Evolutionary conservation across 1,140 invertebrate genomes (phyloP).

Genomic region (Heliconius hewitsoni): DNA sequence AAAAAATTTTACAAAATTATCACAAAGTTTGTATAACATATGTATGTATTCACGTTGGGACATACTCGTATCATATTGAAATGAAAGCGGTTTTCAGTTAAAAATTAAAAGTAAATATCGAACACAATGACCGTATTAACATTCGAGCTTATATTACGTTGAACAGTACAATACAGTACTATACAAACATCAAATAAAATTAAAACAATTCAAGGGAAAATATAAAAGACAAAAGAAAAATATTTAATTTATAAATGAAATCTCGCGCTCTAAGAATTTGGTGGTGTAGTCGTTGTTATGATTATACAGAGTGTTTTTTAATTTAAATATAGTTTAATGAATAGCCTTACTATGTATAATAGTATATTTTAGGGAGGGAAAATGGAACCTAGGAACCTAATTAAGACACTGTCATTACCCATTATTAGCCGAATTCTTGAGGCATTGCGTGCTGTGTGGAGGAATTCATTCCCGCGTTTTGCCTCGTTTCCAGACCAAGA

Average conservation of each 20-base stretch:
- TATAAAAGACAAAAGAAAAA: neutral
- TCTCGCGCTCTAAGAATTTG: neutral
- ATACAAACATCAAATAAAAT: constrained; percentile 3
- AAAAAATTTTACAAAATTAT: neutral
- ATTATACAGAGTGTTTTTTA: neutral
- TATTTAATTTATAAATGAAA: neutral
- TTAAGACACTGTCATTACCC: too few species aligned
- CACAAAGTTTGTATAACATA: neutral
- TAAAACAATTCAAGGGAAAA: constrained; percentile 1
- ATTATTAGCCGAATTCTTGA: too few species aligned
- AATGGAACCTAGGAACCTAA: too few species aligned
- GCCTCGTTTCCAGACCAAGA: too few species aligned
- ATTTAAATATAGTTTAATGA: neutral
- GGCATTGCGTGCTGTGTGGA: too few species aligned
- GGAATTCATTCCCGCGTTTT: too few species aligned
- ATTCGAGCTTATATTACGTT: neutral
- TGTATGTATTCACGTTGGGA: neutral
- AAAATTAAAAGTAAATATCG: constrained; percentile 21
- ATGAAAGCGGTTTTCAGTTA: neutral
- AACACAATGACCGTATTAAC: constrained; percentile 15
- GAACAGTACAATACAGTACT: neutral
- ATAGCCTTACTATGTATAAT: too few species aligned
- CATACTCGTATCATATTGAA: neutral
- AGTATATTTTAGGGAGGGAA: too few species aligned
- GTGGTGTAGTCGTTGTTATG: neutral